A percentile compares a stretch with the other conserved stretches of the same genome.
Evolutionary conservation across 37 sponge, comb jelly and placozoan species (phyloP).

Genomic region (Petrosia ficiformis): DNA sequence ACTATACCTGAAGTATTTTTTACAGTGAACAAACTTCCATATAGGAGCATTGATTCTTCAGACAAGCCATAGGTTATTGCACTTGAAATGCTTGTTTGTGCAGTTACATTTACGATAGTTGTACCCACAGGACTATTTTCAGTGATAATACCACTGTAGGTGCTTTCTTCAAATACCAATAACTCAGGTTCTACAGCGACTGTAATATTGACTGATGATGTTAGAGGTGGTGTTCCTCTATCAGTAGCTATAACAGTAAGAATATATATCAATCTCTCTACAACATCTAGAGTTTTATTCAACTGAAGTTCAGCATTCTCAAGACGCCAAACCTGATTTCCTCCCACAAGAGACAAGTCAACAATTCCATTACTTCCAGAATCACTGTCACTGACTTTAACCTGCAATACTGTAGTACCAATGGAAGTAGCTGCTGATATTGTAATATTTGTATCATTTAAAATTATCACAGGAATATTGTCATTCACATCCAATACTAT

Average conservation of each 20-base stretch:
- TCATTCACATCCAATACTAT: constrained; percentile 78
- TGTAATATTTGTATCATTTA: constrained; percentile 11
- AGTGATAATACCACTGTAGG: constrained; percentile 13
- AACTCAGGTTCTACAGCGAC: constrained; percentile 37
- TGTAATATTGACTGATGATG: constrained; percentile 13
- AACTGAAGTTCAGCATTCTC: too few relatives aligned
- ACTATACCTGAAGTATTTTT: too few relatives aligned
- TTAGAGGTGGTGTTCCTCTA: constrained; percentile 26
- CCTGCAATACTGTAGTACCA: constrained; percentile 1
- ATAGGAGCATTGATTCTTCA: too few relatives aligned
- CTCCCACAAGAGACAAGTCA: background rate
- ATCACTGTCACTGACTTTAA: constrained; percentile 1
- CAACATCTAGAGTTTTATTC: constrained; percentile 21
- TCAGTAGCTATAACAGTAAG: constrained; percentile 42
- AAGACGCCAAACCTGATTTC: too few relatives aligned
- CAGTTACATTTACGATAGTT: constrained; percentile 28
- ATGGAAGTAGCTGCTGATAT: constrained; percentile 40
- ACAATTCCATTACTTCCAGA: background rate
- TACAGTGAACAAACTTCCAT: too few relatives aligned
- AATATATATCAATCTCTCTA: background rate
- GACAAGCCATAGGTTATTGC: too few relatives aligned
- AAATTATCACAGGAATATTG: constrained; percentile 61
- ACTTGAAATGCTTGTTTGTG: too few relatives aligned
- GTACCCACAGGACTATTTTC: constrained; percentile 35
- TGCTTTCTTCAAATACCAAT: constrained; percentile 33